Conservation (phyloP, 2,797 vertebrate species). For the Catharus ustulatus region DNA sequence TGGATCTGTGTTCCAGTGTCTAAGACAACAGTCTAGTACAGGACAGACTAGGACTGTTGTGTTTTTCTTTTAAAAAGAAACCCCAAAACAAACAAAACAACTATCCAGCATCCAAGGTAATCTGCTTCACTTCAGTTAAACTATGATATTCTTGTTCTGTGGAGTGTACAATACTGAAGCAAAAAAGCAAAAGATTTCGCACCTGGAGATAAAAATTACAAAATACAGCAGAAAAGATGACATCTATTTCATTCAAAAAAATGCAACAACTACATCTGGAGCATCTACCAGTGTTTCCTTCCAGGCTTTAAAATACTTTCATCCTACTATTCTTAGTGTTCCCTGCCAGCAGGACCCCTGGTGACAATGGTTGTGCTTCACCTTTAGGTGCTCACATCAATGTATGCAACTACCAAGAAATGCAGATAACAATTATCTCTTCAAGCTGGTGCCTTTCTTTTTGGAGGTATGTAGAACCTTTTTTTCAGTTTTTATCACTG, state of each 20-base stretch:
- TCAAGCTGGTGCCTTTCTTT: background rate
- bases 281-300: background rate
- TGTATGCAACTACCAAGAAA: background rate
- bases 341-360: background rate
- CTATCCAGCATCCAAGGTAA: background rate
- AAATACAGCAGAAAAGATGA: background rate
- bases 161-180: background rate
- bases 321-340: background rate
- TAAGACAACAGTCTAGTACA: background rate
- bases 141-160: background rate
- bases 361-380: background rate
- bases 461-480: background rate
- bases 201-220: background rate
- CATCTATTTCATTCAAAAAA: background rate
- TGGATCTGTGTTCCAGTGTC: background rate
- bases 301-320: background rate
- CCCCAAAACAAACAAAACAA: background rate
- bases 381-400: background rate
- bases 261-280: background rate
- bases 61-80: background rate
- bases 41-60: no score
- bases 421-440: background rate
- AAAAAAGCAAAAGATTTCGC: background rate
- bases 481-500: background rate
- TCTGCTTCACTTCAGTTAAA: background rate